These are phyloP conservation scores for Hypotaenidia okinawae DNA, from an alignment of 2,797 vertebrate genomes.

Conservation along the genomic window DNA sequence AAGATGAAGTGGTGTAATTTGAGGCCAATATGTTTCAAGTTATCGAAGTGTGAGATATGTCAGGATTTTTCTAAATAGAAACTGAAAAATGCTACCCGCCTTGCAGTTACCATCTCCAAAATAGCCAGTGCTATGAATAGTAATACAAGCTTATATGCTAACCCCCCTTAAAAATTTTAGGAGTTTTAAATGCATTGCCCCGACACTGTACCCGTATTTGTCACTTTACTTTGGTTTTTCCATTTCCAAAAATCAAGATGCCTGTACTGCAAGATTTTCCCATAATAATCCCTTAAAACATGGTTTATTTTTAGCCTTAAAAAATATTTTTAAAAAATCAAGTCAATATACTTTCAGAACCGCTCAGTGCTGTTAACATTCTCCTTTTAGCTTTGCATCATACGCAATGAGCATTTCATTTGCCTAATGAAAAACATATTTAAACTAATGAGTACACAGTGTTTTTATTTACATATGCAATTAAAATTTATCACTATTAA, in stretches of 20 bases:
- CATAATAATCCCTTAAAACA: not conserved
- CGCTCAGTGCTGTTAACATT: conserved; percentile 46
- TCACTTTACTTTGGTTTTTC: not conserved
- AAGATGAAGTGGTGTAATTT: not conserved
- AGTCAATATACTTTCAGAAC: not conserved
- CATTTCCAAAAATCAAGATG: not conserved
- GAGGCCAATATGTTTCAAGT: not conserved
- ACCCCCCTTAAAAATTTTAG: not conserved
- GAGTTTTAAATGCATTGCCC: not conserved
- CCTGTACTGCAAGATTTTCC: not conserved
- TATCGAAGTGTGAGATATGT: conserved; percentile 6
- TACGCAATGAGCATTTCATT: conserved; percentile 67
- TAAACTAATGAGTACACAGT: conserved; percentile 71
- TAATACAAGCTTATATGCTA: not conserved
- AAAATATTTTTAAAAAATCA: not conserved
- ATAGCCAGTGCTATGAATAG: not conserved
- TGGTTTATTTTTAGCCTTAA: not conserved
- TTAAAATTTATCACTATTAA: conserved; percentile 73
- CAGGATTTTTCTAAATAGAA: conserved; percentile 19
- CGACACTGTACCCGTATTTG: not conserved
- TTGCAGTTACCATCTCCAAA: conserved; percentile 11
- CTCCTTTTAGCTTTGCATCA: conserved; percentile 62
- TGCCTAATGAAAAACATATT: conserved; percentile 78
- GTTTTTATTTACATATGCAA: conserved; percentile 76
- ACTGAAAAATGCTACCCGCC: not conserved